Evolutionary conservation across 2,797 vertebrate genomes (phyloP).

Genomic region (Capromys pilorides): DNA sequence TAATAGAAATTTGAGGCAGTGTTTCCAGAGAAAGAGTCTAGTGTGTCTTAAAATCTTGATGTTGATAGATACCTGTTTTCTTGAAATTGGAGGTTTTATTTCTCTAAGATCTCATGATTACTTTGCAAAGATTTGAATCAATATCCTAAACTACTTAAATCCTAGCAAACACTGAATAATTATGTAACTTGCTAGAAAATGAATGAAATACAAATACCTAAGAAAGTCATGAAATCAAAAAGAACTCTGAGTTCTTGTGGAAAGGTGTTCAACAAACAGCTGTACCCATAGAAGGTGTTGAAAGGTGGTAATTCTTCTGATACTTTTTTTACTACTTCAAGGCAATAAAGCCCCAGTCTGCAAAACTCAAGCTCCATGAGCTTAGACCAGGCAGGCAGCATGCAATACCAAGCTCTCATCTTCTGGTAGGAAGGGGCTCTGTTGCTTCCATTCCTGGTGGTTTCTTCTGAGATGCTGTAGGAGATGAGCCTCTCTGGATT

Average conservation of each 20-base stretch:
- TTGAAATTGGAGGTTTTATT: too few species aligned
- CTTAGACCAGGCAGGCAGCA: neutral
- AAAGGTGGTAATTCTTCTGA: neutral
- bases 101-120: too few species aligned
- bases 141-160: too few species aligned
- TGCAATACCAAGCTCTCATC: neutral
- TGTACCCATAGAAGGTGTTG: neutral
- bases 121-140: too few species aligned
- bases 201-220: neutral
- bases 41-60: too few species aligned
- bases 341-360: neutral
- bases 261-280: neutral
- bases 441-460: neutral
- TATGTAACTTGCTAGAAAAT: too few species aligned
- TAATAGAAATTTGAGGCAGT: too few species aligned
- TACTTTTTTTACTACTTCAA: neutral
- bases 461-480: neutral
- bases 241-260: neutral
- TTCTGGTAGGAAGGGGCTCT: neutral
- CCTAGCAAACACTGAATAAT: too few species aligned
- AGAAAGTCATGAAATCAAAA: neutral
- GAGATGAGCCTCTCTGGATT: neutral
- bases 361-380: neutral
- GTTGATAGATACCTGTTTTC: too few species aligned
- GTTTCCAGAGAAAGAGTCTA: too few species aligned